Evolutionary conservation across 2,888 invertebrate species (phyloP), one percentile per base, ranked within the genome.

Genomic region (Rotaria macrura): DNA sequence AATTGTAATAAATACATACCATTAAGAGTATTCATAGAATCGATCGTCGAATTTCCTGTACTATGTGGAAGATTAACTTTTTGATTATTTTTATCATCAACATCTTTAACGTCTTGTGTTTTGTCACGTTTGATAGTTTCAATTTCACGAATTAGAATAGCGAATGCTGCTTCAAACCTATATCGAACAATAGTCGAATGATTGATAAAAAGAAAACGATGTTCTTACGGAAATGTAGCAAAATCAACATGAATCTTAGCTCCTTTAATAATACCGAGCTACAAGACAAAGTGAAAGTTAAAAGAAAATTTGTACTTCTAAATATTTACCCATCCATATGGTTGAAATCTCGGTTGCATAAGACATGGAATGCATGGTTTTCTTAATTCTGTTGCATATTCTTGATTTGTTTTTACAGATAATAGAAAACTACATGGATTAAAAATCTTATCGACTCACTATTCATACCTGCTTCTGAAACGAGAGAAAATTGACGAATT

Each of bases 221-320:
- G 6, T 65, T n/a, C 65, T 34, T 38, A 65, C 43, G 79, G 43
- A 4, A 43, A 43, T 79, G 79, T 79, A 9, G 79, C 79, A n/a
- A 79, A 79, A 79, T 79, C 79, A 20, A 79, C 79, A 79, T 79
- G 79, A 79, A 79, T 43, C 14, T 79, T 79, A n/a, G 79, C 79
- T 25, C 79, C 79, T n/a, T 79, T 79, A 14, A 79, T 79, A 14
- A 79, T 79, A 25, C 79, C 79, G 38, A 65, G 65, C 65, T 65
- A 34, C 6, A 65, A 34, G 20, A 34, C 12, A 65, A 14, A 34
- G 6, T 25, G 6, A 25, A 6, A 29, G 1, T 12, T 9, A 65
- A 7, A 65, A 38, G 20, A 1, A 34, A 20, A 65, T 34, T 34
- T 4, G 20, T 34, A 20, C 25, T 54, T 54, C 7, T 34, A 65